Percentiles rank a stretch among this genome's conserved stretches.
phyloP scores from a whole-genome alignment of 2,113 vertebrate genomes.

The Acrocephalus kingi region DNA sequence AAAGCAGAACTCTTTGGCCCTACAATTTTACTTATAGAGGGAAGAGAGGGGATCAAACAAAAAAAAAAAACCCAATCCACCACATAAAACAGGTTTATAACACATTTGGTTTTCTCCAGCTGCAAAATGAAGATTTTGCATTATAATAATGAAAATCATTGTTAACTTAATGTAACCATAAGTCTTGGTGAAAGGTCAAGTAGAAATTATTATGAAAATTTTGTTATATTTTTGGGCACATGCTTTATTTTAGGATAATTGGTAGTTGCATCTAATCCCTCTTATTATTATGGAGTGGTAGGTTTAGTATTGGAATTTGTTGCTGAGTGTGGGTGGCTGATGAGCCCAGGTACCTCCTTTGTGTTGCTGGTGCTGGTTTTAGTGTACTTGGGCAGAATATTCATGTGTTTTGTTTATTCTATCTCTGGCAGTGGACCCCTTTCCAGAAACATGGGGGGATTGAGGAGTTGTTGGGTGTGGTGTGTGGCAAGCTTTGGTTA shows the following conservation, averaged over 20 bases:
- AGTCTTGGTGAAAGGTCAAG: not conserved
- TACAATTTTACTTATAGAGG: not conserved
- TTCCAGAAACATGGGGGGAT: not conserved
- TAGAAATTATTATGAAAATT: not conserved
- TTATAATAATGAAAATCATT: not conserved
- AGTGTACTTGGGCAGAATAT: not conserved
- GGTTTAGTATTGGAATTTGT: not conserved
- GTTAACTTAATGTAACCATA: not conserved
- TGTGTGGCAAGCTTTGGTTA: rapidly evolving
- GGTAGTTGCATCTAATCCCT: not conserved
- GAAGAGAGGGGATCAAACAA: rapidly evolving
- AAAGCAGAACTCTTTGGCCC: not conserved
- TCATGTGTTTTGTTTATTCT: not conserved
- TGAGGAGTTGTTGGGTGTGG: too few relatives aligned
- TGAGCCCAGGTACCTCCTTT: not conserved
- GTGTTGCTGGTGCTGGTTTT: not conserved
- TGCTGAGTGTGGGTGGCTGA: not conserved
- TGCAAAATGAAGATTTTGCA: not conserved
- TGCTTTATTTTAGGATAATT: not conserved
- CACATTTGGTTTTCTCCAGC: not conserved
- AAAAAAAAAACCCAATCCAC: too few relatives aligned
- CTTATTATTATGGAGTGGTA: not conserved
- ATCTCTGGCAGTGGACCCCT: not conserved
- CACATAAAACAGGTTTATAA: not conserved
- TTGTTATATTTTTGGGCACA: not conserved